Percentiles rank a stretch among this genome's conserved stretches.
phyloP scores from a whole-genome alignment of 2,797 vertebrate species.

The Pangasius djambal region DNA sequence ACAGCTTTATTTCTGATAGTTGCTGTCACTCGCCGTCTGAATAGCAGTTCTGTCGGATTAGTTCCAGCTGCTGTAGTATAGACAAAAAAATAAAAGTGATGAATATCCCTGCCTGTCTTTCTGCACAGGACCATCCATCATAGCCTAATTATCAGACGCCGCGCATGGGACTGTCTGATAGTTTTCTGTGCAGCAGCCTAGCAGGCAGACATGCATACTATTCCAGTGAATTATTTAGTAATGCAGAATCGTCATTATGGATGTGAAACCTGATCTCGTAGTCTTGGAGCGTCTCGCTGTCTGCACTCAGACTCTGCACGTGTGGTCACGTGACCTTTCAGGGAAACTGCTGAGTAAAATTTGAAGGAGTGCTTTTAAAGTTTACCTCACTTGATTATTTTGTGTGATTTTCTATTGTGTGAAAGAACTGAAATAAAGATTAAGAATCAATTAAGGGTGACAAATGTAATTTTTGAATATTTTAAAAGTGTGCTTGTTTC shows the following conservation, averaged over 20 bases:
- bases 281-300: no score
- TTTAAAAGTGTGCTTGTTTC: not conserved
- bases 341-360: conserved; percentile 5
- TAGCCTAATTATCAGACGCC: not conserved
- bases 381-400: not conserved
- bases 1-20: conserved; percentile 58
- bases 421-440: not conserved
- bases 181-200: no score
- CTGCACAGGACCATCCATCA: not conserved
- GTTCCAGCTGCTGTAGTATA: not conserved
- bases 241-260: not conserved
- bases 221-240: not conserved
- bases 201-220: not conserved
- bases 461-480: not conserved
- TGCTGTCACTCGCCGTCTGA: conserved; percentile 29
- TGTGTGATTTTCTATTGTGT: not conserved
- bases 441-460: not conserved
- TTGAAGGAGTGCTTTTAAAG: not conserved
- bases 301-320: not conserved
- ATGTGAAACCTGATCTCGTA: not conserved
- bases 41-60: conserved; percentile 9
- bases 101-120: not conserved
- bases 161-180: not conserved
- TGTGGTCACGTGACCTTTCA: not conserved
- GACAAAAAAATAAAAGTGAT: not conserved